These are phyloP conservation scores for Noctuana brunneofusca DNA, from an alignment of 2,888 invertebrate genomes.

Conservation along the genomic window DNA sequence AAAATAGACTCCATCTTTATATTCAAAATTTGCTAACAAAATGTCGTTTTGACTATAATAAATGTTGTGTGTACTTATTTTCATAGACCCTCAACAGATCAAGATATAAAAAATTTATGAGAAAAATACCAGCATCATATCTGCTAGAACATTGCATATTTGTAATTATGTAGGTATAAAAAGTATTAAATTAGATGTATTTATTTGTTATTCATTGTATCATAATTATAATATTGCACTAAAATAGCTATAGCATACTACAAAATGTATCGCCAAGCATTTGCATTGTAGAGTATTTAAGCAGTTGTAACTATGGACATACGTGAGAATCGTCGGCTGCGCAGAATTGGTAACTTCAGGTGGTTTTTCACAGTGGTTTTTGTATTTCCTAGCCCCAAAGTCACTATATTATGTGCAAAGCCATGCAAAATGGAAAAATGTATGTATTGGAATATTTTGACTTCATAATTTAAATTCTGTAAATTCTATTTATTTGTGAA, in stretches of 20 bases:
- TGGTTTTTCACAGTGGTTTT: neutral
- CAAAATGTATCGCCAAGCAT: conserved; percentile 2
- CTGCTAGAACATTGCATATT: conserved; percentile 2
- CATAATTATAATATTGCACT: conserved; percentile 3
- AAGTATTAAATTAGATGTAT: conserved; percentile 1
- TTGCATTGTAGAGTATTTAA: neutral
- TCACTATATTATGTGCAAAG: neutral
- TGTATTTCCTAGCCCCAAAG: neutral
- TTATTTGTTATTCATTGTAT: conserved; percentile 6
- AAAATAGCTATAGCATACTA: conserved; percentile 2
- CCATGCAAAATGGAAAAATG: neutral
- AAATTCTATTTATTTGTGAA: too few species aligned
- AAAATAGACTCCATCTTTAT: neutral
- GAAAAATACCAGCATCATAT: neutral
- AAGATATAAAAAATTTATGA: conserved; percentile 2
- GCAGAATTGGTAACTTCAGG: neutral
- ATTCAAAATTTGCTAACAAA: neutral
- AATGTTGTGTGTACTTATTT: conserved; percentile 11
- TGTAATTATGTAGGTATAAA: neutral
- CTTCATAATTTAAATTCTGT: neutral
- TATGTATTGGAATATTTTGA: neutral
- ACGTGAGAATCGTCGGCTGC: neutral
- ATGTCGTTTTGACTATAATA: neutral
- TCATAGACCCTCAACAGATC: conserved; percentile 21
- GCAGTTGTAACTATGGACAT: neutral